Evolutionary conservation across 2,888 invertebrate genomes (phyloP).

Genomic region (Pterostichus niger): DNA sequence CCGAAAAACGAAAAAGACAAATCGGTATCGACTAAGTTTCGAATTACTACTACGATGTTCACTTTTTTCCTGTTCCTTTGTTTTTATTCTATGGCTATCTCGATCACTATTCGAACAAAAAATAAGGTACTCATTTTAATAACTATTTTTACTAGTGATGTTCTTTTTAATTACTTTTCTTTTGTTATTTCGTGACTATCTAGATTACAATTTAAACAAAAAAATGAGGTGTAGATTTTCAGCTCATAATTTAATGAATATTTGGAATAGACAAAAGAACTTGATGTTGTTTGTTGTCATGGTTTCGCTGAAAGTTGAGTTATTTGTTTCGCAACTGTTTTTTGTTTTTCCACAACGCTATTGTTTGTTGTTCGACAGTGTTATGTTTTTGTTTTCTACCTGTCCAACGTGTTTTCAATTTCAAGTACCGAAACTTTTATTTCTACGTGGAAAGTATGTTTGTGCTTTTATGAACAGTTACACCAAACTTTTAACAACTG

Average conservation of each 20-base stretch:
- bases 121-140: background rate
- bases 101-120: background rate
- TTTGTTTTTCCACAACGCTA: slow-evolving; percentile 33
- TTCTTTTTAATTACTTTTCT: too few species aligned
- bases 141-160: too few species aligned
- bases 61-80: slow-evolving; percentile 30
- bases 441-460: slow-evolving; percentile 31
- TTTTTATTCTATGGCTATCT: background rate
- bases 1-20: slow-evolving; percentile 41
- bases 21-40: slow-evolving; percentile 47
- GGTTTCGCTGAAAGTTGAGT: slow-evolving; percentile 25
- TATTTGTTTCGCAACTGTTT: slow-evolving; percentile 50
- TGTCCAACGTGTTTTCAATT: slow-evolving; percentile 57
- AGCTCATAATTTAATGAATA: slow-evolving; percentile 5
- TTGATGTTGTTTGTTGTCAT: background rate
- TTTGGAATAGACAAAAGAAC: slow-evolving; percentile 26
- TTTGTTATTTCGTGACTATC: too few species aligned
- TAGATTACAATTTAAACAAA: background rate
- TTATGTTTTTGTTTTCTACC: slow-evolving; percentile 52
- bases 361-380: slow-evolving; percentile 53
- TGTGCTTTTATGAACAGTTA: slow-evolving; percentile 31
- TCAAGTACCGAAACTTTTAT: slow-evolving; percentile 44
- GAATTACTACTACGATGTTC: slow-evolving; percentile 28
- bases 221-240: background rate
- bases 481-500: slow-evolving; percentile 13